phyloP scores from a whole-genome alignment of 1,140 invertebrate species.

The Brachionus plicatilis region DNA sequence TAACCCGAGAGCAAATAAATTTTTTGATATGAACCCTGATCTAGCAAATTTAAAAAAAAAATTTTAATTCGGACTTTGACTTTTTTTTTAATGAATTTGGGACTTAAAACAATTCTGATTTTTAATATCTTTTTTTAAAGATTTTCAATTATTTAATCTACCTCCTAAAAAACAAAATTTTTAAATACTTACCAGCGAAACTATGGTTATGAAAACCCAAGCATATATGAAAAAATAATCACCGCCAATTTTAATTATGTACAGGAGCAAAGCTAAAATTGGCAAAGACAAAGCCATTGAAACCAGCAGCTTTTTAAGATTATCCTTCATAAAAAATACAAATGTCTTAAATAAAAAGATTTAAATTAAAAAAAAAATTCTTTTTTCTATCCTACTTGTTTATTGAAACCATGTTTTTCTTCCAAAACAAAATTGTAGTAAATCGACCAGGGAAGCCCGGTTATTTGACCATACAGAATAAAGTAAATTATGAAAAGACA shows the following conservation, averaged over 20 bases:
- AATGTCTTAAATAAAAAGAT: conserved; percentile 64
- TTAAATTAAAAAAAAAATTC: conserved; percentile 3
- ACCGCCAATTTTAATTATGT: conserved; percentile 72
- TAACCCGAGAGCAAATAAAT: no score
- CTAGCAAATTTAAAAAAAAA: no score
- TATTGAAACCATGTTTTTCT: conserved; percentile 95
- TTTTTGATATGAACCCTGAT: no score
- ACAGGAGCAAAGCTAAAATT: conserved; percentile 72
- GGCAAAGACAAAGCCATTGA: conserved; percentile 71
- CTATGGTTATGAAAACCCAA: conserved; percentile 68
- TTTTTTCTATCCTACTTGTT: conserved; percentile 62
- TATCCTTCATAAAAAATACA: conserved; percentile 88
- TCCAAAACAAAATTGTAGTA: conserved; percentile 93
- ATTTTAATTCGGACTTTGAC: no score
- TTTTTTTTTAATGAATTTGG: no score
- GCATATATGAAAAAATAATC: conserved; percentile 90
- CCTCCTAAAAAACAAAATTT: background rate
- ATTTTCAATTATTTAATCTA: no score
- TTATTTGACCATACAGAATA: conserved; percentile 41
- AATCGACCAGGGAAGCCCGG: conserved; percentile 74
- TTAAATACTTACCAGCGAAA: conserved; percentile 11
- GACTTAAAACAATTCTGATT: no score
- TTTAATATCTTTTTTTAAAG: no score
- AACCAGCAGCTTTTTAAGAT: conserved; percentile 77
- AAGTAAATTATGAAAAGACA: background rate